Evolutionary conservation across 2,113 vertebrate species (phyloP).

Genomic region (Sialia sialis): DNA sequence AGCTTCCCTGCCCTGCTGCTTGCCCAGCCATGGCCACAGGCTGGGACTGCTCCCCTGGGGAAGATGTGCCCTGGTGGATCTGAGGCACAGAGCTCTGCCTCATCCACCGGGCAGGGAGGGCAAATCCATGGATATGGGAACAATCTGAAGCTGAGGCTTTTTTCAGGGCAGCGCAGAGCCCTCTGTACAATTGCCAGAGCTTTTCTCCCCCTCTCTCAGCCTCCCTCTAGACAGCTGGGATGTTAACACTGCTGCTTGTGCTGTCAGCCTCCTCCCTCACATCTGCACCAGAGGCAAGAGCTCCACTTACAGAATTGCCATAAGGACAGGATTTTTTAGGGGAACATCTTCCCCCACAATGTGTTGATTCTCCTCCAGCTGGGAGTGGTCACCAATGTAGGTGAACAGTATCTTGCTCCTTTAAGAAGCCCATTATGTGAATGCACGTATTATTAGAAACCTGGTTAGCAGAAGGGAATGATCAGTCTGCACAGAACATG

Average conservation of each 20-base stretch:
- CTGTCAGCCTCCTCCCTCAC: background rate
- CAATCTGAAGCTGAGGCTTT: background rate
- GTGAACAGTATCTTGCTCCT: background rate
- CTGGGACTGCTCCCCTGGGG: background rate
- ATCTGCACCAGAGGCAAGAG: background rate
- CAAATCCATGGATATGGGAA: background rate
- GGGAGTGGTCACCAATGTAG: background rate
- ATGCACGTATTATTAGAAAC: slow-evolving; percentile 33
- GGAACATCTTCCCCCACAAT: background rate
- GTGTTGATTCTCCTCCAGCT: background rate
- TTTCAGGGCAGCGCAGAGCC: background rate
- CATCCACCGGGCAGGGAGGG: background rate
- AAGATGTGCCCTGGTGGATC: background rate
- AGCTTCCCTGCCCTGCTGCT: background rate
- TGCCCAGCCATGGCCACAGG: background rate
- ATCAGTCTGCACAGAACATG: background rate
- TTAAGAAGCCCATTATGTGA: background rate
- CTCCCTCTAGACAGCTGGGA: background rate
- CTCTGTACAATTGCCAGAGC: background rate
- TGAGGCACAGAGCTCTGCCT: background rate
- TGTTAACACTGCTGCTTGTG: background rate
- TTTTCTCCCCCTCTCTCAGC: background rate
- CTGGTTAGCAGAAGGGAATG: slow-evolving; percentile 21
- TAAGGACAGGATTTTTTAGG: background rate
- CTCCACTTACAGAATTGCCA: background rate